phyloP scores from a whole-genome alignment of 1,140 invertebrate species.

The Eueides isabella region DNA sequence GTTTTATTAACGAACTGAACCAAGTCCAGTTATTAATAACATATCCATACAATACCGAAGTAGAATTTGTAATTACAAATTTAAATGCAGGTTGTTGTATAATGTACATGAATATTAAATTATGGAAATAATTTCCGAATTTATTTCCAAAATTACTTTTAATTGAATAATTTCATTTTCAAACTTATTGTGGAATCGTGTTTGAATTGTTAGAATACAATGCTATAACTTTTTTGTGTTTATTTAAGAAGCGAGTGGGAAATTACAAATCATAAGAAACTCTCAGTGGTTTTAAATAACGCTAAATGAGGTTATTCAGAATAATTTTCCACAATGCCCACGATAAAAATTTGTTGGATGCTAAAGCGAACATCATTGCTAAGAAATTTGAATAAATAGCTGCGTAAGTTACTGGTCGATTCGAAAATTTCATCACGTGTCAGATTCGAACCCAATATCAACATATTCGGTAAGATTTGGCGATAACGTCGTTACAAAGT shows the following conservation, averaged over 20 bases:
- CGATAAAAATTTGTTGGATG: no score
- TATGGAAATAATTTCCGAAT: background rate
- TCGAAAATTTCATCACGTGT: no score
- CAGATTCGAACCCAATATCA: background rate
- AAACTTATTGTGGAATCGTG: background rate
- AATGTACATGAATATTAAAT: constrained; percentile 11
- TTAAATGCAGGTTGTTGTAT: constrained; percentile 1
- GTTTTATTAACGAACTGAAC: background rate
- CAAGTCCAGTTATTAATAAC: background rate
- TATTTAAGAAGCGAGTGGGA: background rate
- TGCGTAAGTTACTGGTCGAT: no score
- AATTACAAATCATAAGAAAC: no score
- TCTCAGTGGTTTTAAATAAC: no score
- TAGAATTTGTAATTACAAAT: background rate
- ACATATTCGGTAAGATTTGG: background rate
- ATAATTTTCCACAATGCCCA: no score
- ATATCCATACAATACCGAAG: background rate
- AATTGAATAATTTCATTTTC: constrained; percentile 5
- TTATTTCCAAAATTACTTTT: background rate
- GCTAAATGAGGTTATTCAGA: no score
- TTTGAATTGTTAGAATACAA: background rate
- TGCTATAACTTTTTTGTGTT: background rate
- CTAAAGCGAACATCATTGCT: no score
- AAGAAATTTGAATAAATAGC: no score
- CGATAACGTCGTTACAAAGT: background rate